phyloP scores from a whole-genome alignment of 2,797 vertebrate genomes.

The Oophaga sylvatica region DNA sequence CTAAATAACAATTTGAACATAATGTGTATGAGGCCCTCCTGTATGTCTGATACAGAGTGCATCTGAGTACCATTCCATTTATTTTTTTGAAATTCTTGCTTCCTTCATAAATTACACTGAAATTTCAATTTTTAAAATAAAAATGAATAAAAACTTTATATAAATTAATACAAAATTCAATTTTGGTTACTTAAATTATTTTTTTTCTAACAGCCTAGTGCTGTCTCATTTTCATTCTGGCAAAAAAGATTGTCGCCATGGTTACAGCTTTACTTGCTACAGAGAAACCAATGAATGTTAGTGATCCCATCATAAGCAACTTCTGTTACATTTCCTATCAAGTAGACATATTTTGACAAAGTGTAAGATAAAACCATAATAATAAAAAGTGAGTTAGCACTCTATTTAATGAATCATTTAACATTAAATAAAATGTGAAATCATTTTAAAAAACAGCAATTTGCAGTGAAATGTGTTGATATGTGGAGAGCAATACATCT shows the following conservation, averaged over 20 bases:
- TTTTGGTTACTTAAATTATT: too few species aligned
- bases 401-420: constrained; percentile 84
- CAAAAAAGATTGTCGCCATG: constrained; percentile 83
- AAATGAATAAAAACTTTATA: too few species aligned
- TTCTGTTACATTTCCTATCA: constrained; percentile 87
- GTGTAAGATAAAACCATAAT: constrained; percentile 85
- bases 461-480: constrained; percentile 34
- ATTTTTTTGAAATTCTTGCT: too few species aligned
- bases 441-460: constrained; percentile 75
- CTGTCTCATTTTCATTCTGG: too few species aligned
- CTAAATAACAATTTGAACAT: too few species aligned
- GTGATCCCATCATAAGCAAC: constrained; percentile 86
- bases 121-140: too few species aligned
- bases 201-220: too few species aligned
- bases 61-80: too few species aligned
- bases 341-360: constrained; percentile 88
- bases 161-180: too few species aligned
- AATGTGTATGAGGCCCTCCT: too few species aligned
- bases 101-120: too few species aligned
- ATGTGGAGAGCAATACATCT: constrained; percentile 38
- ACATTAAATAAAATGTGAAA: constrained; percentile 85
- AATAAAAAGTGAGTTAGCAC: constrained; percentile 81
- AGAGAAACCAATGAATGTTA: constrained; percentile 85
- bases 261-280: constrained; percentile 86
- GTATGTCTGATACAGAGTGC: too few species aligned